Base-by-base conservation (phyloP, 2,888 invertebrate genomes). In the Nephrotoma appendiculata region DNA sequence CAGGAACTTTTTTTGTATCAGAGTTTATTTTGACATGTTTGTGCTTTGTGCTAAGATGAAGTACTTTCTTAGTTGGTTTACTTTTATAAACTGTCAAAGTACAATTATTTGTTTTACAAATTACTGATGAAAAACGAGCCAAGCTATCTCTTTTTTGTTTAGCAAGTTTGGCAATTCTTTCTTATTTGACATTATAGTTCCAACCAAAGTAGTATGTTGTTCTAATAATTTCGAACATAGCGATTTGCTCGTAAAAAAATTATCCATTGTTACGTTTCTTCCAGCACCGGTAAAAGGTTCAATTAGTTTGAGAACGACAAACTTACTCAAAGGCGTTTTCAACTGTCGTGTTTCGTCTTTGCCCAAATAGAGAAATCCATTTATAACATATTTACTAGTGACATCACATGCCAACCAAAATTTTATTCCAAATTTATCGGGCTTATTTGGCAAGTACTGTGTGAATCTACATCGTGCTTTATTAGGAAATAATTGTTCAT, bases 121-220 rank as follows among this genome's bases (percentile, higher is more conserved):
- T 44, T n/a, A 52, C 45, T 45, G 88, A 88, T 83, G 88, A 88
- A 86, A 89, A 88, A 83, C 88, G 88, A 52, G 88, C 19, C 88
- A 88, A 88, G 87, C 86, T 88, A 86, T 88, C 87, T 43, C 88
- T 88, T 85, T n/a, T 57, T 83, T 87, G 83, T 88, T 88, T 88
- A 9, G 87, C 87, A 87, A 43, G 87, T 87, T 88, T 85, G 87
- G 87, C 86, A 88, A 83, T 52, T 88, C 87, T 52, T 19, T 57
- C 12, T 12, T 57, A 57, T 57, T 57, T 57, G n/a, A 6, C 6
- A 9, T 9, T 3, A 71, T 12, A 11, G 71, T 71, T 71, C 15
- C 15, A 7, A 71, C 71, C 9, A 71, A 1, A 71, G 71, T 71
- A 1, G 71, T 11, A 12, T 71, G 9, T 57, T 57, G 6, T 0